Base-by-base conservation (phyloP, 2,113 vertebrate species). In the Catagonus wagneri region DNA sequence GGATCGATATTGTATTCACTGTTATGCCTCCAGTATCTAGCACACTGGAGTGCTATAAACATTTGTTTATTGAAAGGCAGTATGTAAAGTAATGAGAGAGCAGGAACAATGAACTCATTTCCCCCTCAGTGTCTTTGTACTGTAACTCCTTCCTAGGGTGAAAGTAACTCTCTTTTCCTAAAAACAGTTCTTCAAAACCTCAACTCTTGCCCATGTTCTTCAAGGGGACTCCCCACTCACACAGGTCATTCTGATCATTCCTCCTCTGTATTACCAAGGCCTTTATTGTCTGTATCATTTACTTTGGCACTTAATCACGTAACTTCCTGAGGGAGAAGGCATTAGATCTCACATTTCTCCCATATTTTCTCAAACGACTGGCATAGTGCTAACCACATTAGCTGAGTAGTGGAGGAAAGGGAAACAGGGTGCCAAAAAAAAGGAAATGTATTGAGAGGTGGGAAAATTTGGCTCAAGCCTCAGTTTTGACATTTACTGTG, bases 111-210 rank as follows among this genome's bases (percentile, higher is more conserved):
- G 1, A 95, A 85, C 44, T 83, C 23, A 65, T 50, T 83, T 25
- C 17, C 88, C 14, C 39, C 76, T 88, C 72, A 69, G 56, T 36
- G 15, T 71, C 80, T 94, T 58, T 69, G 32, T 50, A 96, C 79
- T 29, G 2, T 71, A 81, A 76, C 22, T 83, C 52, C 63, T 79
- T 83, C 63, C 84, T 85, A 29, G 11, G 87, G 56, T 44, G 39
- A 92, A 90, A 94, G 17, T 83, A 89, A 85, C 22, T 83, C 68
- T 92, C 66, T 65, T 72, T 52, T 34, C 60, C 80, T 50, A 90
- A 60, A 81, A 63, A 61, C 32, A 44, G 66, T 60, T 97, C 58
- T 71, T 75, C 32, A 89, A 52, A 86, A 54, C 9, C 20, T 44
- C 61, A 54, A 14, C 29, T 36, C 61, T 65, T 29, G 14, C 19